Base-by-base conservation (phyloP, 2,113 vertebrate species). In the Benitochromis conjunctus region DNA sequence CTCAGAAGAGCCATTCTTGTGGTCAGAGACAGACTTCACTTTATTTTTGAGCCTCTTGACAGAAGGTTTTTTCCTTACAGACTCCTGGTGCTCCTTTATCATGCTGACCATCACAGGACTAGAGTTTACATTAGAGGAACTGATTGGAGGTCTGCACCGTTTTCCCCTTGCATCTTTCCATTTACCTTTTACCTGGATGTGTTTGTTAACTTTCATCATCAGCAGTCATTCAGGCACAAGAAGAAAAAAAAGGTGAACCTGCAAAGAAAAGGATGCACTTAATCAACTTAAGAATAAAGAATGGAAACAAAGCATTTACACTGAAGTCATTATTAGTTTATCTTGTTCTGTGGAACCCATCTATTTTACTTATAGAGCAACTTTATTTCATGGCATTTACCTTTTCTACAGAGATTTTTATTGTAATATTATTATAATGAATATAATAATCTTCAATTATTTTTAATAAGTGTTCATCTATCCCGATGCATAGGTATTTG, bases 141-240 rank as follows among this genome's bases (percentile, higher is more conserved):
- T 82, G 82, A 88, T 31, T 29, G 91, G 74, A 18, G 90, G 66
- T n/a, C 92, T 80, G 88, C 77, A 87, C 1, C 88, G 80, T 84
- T 93, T 92, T 24, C 89, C 89, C 55, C 87, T 88, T 3, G 91
- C 91, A 2, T 95, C 89, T 81, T 92, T 94, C 95, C 96, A 96
- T n/a, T 89, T 95, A 1, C 83, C 79, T 71, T 91, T 94, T 0
- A 24, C 83, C 81, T 92, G 90, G 10, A 64, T 9, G 55, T 66
- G 26, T 91, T 92, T 95, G 51, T 93, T 95, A 41, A 95, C 96
- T 88, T 97, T 97, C 96, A 97, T 97, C 83, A 56, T 86, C 18
- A 84, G 24, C 31, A 11, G 12, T 77, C 81, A 51, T 57, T 74
- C 31, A 53, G 62, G 14, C 46, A 71, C 12, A 53, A 41, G 19